Evolutionary conservation across 2,888 invertebrate genomes (phyloP), one percentile per base, ranked within the genome.

Genomic region (Eutolmus rufibarbis): DNA sequence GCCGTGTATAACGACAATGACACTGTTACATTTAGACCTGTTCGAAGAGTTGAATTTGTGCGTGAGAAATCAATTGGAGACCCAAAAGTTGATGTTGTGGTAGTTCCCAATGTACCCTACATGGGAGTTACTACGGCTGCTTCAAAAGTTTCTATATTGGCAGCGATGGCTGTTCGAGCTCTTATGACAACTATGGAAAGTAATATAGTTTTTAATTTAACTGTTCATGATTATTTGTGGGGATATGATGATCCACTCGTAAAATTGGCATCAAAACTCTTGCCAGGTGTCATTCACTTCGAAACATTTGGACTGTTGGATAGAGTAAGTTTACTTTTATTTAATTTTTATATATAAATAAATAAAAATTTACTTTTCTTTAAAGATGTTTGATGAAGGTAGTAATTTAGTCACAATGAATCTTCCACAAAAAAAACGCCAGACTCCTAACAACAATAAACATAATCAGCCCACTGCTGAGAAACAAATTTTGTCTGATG

Each of bases 251-350:
- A 97, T 90, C 93, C 94, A 0, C 91, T 97, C 74, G 95, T 97
- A 79, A 93, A 93, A 1, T 91, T 97, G 46, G 97, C 96, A 0
- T 94, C 96, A 89, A 94, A 93, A 31, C 91, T 96, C 66, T 91
- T 97, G 23, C 97, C 97, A 0, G 95, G 94, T n/a, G 96, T 96
- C 94, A 96, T 97, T 16, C 95, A 96, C 90, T 97, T 97, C 90
- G 93, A 94, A n/a, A 95, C 94, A 90, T 96, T 98, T 90, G 98
- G 97, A 0, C 93, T 97, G 77, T 92, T 97, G 89, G 97, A 97
- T 90, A 94, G 97, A 92, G 97, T 97, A 92, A 94, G 94, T 92
- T 37, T 4, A 14, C 34, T 87, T 56, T 8, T 14, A n/a, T 66
- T 31, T 40, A 14, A 40, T 66, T 46, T 19, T 16, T 7, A 85